Evolutionary conservation across 2,797 vertebrate genomes (phyloP).

Genomic region (Pangasius macronema): DNA sequence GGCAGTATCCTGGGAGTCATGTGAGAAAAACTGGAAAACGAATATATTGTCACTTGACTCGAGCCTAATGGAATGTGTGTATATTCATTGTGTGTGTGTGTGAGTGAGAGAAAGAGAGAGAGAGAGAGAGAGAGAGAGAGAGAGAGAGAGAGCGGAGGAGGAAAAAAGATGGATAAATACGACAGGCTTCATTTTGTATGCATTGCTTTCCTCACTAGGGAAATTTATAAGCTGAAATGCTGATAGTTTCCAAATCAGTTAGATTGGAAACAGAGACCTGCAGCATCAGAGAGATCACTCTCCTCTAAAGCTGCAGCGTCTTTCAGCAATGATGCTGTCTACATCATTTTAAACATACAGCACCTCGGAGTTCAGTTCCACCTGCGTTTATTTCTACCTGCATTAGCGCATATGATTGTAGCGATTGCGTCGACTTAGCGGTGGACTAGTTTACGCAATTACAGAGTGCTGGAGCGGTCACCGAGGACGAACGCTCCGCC

Average conservation of each 20-base stretch:
- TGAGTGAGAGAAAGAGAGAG: background rate
- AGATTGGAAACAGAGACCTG: constrained; percentile 43
- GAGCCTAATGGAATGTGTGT: constrained; percentile 43
- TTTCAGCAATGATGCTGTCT: constrained; percentile 32
- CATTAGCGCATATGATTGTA: background rate
- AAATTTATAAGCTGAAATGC: constrained; percentile 62
- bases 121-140: no score
- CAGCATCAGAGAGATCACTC: constrained; percentile 56
- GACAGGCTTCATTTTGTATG: constrained; percentile 65
- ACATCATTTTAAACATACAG: constrained; percentile 28
- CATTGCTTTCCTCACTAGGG: constrained; percentile 68
- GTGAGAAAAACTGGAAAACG: constrained; percentile 35
- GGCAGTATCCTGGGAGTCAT: constrained; percentile 50
- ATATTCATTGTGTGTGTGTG: constrained; percentile 5
- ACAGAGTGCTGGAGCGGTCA: constrained; percentile 9
- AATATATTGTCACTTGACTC: constrained; percentile 37
- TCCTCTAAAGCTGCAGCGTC: constrained; percentile 37
- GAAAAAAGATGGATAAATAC: constrained; percentile 60
- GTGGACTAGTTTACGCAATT: constrained; percentile 17
- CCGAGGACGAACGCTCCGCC: background rate
- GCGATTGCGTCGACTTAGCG: background rate
- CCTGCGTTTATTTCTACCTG: background rate
- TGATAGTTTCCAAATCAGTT: constrained; percentile 67
- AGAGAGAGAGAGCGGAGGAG: background rate
- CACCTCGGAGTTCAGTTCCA: background rate